Conservation (phyloP, 1,140 invertebrate species). For the Gryllus bimaculatus region DNA sequence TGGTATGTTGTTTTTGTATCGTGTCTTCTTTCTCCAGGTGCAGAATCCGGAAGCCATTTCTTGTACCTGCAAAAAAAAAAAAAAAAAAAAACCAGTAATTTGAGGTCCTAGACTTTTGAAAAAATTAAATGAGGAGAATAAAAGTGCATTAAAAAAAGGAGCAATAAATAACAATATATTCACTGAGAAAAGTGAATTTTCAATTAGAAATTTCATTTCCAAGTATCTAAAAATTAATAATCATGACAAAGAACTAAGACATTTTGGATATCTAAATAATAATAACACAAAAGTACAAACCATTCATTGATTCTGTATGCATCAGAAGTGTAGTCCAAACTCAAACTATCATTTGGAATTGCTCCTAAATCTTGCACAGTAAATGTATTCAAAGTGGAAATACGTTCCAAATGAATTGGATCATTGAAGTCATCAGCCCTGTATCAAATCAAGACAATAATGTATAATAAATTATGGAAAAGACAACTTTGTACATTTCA, state of each 20-base stretch:
- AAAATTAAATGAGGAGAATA: too few relatives aligned
- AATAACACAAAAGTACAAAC: conserved; percentile 38
- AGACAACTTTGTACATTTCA: background rate
- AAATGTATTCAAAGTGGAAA: conserved; percentile 85
- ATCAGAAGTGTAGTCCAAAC: conserved; percentile 82
- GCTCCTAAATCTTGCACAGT: conserved; percentile 74
- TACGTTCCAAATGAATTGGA: conserved; percentile 82
- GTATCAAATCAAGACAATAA: conserved; percentile 23
- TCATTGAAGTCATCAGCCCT: conserved; percentile 89
- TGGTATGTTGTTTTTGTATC: conserved; percentile 91
- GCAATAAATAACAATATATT: too few relatives aligned
- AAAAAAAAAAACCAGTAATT: background rate
- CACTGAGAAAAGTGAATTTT: too few relatives aligned
- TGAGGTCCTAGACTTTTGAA: background rate
- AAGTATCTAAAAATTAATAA: too few relatives aligned
- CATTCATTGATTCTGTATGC: conserved; percentile 90
- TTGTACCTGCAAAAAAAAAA: conserved; percentile 48
- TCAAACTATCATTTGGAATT: conserved; percentile 57
- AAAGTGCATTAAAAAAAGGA: too few relatives aligned
- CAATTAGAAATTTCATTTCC: too few relatives aligned
- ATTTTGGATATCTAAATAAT: background rate
- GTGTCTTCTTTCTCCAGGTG: conserved; percentile 54
- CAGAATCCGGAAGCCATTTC: conserved; percentile 79
- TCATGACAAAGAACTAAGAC: too few relatives aligned
- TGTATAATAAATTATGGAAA: background rate